A percentile compares a stretch with the other conserved stretches of the same genome.
Evolutionary conservation across 2,888 invertebrate species (phyloP).

Genomic region (Rotaria sp.): DNA sequence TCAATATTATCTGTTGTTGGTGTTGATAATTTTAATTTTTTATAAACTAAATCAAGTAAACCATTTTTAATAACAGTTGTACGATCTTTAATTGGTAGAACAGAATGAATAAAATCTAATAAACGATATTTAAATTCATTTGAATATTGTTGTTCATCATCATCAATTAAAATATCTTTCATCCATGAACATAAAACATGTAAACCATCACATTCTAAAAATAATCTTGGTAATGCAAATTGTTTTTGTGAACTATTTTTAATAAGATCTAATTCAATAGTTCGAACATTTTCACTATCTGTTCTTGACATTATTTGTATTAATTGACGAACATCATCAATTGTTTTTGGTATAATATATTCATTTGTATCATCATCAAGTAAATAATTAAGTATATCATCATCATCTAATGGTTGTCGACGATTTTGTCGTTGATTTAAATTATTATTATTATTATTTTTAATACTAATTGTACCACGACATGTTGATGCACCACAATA

Average conservation of each 20-base stretch:
- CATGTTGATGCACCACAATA: conserved; percentile 39
- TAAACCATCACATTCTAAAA: conserved; percentile 39
- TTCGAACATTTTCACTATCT: conserved; percentile 10
- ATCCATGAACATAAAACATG: conserved; percentile 38
- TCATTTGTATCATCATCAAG: not conserved
- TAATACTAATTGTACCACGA: conserved; percentile 28
- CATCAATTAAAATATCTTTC: conserved; percentile 26
- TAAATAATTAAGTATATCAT: not conserved
- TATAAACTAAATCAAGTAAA: not conserved
- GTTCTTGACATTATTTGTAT: not conserved
- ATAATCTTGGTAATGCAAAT: conserved; percentile 9
- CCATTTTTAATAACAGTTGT: not conserved
- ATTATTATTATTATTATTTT: not conserved
- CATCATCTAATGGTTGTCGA: conserved; percentile 3
- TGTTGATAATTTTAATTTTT: not conserved
- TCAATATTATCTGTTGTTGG: not conserved
- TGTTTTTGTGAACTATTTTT: not conserved
- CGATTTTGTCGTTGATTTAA: not conserved
- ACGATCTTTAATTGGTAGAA: not conserved
- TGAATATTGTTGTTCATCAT: not conserved
- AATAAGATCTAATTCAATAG: not conserved
- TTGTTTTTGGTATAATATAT: not conserved
- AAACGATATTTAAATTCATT: not conserved
- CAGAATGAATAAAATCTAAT: not conserved
- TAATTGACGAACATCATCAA: not conserved